phyloP scores from a whole-genome alignment of 23 tunicate genomes.

The Phallusia fumigata region DNA sequence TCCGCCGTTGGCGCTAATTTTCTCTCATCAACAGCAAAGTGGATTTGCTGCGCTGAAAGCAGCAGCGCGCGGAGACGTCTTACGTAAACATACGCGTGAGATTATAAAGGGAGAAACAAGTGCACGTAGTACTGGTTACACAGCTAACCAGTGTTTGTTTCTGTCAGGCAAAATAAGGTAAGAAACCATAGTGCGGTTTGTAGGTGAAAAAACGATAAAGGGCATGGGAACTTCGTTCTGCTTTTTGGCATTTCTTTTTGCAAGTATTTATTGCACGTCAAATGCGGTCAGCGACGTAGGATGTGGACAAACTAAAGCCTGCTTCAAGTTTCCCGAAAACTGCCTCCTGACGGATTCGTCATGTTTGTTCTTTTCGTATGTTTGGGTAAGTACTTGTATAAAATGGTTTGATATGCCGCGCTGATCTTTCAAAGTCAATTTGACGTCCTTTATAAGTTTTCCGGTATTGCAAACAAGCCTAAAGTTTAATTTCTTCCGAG shows the following conservation, averaged over 20 bases:
- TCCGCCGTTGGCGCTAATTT: conserved; percentile 8
- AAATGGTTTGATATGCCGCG: too few relatives aligned
- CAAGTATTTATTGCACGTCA: neutral
- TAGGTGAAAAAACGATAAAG: neutral
- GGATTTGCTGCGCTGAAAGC: neutral
- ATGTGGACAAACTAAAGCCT: conserved; percentile 27
- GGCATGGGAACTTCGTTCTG: neutral
- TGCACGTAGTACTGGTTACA: too few relatives aligned
- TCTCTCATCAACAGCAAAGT: neutral
- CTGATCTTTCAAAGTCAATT: too few relatives aligned
- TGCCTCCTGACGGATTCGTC: conserved; percentile 16
- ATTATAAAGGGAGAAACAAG: too few relatives aligned
- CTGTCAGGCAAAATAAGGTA: neutral
- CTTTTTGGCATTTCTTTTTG: neutral
- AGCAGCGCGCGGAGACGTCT: too few relatives aligned
- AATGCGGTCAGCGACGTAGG: neutral
- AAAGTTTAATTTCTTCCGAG: too few relatives aligned
- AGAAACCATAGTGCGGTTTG: neutral
- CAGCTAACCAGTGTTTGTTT: neutral
- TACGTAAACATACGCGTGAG: too few relatives aligned
- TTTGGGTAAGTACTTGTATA: conserved; percentile 10
- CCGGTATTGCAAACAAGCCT: too few relatives aligned
- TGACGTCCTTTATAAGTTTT: too few relatives aligned
- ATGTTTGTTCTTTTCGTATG: conserved; percentile 36
- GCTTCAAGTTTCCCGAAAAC: conserved; percentile 18